phyloP scores from a whole-genome alignment of 2,113 vertebrate genomes.

The Onychostruthus taczanowskii region DNA sequence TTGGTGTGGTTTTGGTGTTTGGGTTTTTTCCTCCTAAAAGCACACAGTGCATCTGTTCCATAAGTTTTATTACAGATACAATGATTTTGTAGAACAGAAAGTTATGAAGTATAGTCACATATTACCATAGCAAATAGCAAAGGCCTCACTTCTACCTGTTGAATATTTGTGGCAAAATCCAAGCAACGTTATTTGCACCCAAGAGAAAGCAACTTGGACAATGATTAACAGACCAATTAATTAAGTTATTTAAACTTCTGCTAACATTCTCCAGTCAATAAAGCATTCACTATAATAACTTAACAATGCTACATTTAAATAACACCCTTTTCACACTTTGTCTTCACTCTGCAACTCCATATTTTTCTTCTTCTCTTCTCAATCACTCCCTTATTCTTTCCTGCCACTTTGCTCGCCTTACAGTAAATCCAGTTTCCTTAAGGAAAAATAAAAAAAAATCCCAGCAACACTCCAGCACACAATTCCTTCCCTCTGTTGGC shows the following conservation, averaged over 20 bases:
- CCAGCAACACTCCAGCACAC: neutral
- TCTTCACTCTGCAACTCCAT: neutral
- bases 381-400: neutral
- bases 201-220: neutral
- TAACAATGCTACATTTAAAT: neutral
- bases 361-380: neutral
- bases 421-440: neutral
- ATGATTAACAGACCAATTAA: slow-evolving; percentile 46
- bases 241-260: slow-evolving; percentile 37
- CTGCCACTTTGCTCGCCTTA: neutral
- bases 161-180: neutral
- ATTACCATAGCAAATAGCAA: neutral
- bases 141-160: neutral
- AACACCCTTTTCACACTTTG: neutral
- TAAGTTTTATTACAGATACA: neutral
- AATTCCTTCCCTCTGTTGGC: neutral
- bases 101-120: neutral
- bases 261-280: neutral
- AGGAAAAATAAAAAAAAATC: neutral
- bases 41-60: neutral
- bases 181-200: neutral
- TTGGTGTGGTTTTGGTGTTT: neutral
- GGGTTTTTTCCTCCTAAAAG: neutral
- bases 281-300: slow-evolving; percentile 4
- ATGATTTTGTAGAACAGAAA: neutral